Evolutionary conservation across 2,888 invertebrate species (phyloP), one percentile per base, ranked within the genome.

Genomic region (Colostygia pectinataria): DNA sequence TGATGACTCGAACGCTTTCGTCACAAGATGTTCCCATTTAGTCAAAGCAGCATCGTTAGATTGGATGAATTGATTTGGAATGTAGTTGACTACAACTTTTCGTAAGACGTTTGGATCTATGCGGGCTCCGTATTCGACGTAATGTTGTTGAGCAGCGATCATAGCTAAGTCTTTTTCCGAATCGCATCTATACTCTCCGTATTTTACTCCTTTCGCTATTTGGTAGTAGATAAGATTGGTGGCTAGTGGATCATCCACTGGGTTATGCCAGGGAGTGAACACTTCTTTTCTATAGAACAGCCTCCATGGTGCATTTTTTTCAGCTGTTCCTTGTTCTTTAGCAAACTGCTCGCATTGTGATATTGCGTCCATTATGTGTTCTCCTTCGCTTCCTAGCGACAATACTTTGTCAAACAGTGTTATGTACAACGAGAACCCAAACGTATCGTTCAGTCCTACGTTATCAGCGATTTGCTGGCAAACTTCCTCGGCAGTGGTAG

Each of bases 261-360:
- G 95, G 83, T 98, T 95, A 74, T 98, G 97, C 98, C 98, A 98
- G 0, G 97, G 96, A 13, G 95, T 92, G 78, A 97, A 97, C 47
- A 98, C 95, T 91, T 98, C 98, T 87, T 95, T 95, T 39, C 97
- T 91, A 76, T 96, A 94, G 80, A 96, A 97, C 36, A 98, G 80
- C 62, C 95, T 92, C 98, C 98, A 99, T 0, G 96, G 95, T 2
- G 97, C 96, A 68, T 93, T 95, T 62, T 95, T 92, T 76, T 98
- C 97, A 45, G 94, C 93, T 1, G 94, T 93, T 0, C 97, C 97
- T 75, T 96, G 95, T 79, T 98, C 98, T 81, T 95, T 97, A 15
- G 97, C 95, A 77, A 96, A 98, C 76, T 98, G 98, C 77, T 99
- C 98, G 79, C 98, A 98, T 77, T 98, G 97, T 0, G 97, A 97